Percentiles rank a stretch among this genome's conserved stretches.
These are phyloP conservation scores for Agriopis marginaria DNA, from an alignment of 2,888 invertebrate genomes.

Conservation along the genomic window DNA sequence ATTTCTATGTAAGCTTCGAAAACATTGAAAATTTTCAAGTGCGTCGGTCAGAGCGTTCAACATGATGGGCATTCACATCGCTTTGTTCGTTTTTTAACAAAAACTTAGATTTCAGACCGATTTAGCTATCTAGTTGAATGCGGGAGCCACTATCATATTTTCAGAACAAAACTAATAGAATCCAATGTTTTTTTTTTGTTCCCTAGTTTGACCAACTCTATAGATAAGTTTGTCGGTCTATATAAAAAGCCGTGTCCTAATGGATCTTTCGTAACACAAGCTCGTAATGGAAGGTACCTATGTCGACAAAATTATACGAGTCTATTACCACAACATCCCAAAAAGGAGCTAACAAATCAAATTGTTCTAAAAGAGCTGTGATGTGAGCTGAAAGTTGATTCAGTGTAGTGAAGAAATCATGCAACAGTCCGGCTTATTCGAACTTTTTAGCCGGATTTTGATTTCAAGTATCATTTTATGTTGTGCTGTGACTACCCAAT, in stretches of 20 bases:
- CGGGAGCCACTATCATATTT: too few relatives aligned
- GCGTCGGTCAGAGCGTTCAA: neutral
- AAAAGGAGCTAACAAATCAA: slow-evolving; percentile 60
- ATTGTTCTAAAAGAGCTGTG: slow-evolving; percentile 54
- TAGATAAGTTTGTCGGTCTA: neutral
- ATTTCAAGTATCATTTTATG: neutral
- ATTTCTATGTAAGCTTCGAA: neutral
- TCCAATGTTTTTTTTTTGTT: neutral
- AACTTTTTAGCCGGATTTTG: neutral
- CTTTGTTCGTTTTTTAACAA: neutral
- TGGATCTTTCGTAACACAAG: slow-evolving; percentile 23
- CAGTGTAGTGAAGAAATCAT: slow-evolving; percentile 38
- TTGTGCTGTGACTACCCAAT: too few relatives aligned
- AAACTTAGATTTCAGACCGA: neutral
- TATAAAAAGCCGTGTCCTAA: neutral
- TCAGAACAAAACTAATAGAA: too few relatives aligned
- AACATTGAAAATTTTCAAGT: neutral
- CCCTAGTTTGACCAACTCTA: neutral
- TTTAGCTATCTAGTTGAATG: too few relatives aligned
- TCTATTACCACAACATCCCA: slow-evolving; percentile 32
- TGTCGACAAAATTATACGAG: slow-evolving; percentile 36
- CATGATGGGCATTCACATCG: neutral
- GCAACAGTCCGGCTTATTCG: slow-evolving; percentile 4
- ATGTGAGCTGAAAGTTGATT: slow-evolving; percentile 55
- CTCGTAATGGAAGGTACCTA: slow-evolving; percentile 36